phyloP scores from a whole-genome alignment of 2,797 vertebrate species.

The Philypnodon macrostomus region DNA sequence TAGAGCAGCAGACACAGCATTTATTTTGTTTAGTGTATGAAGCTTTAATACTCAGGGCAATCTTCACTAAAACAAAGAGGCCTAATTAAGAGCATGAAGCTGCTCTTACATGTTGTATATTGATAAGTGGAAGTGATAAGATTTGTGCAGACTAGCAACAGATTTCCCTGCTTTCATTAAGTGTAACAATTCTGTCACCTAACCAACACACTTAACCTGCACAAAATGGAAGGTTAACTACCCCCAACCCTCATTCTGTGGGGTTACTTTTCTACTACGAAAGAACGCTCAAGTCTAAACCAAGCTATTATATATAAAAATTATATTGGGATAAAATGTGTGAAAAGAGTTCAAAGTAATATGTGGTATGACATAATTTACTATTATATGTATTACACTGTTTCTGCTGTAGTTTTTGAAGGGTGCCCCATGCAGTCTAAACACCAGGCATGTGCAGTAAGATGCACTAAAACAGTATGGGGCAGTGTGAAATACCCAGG shows the following conservation, averaged over 20 bases:
- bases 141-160: slow-evolving; percentile 20
- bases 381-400: too few relatives aligned
- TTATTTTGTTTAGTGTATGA: slow-evolving; percentile 2
- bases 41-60: neutral
- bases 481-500: slow-evolving; percentile 43
- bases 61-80: neutral
- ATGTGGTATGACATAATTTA: too few relatives aligned
- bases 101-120: slow-evolving; percentile 40
- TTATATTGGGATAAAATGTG: too few relatives aligned
- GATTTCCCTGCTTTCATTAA: slow-evolving; percentile 22
- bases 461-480: slow-evolving; percentile 15
- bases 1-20: slow-evolving; percentile 7
- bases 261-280: neutral
- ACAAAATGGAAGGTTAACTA: neutral
- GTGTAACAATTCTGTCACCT: slow-evolving; percentile 1
- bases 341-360: too few relatives aligned
- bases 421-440: slow-evolving; percentile 10
- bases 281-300: too few relatives aligned
- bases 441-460: slow-evolving; percentile 23
- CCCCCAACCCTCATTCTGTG: neutral
- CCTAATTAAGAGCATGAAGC: slow-evolving; percentile 21
- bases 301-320: too few relatives aligned
- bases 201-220: slow-evolving; percentile 1
- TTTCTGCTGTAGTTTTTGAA: slow-evolving; percentile 3
- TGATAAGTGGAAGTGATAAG: slow-evolving; percentile 35